A percentile compares a stretch with the other conserved stretches of the same genome.
These are phyloP conservation scores for Azorinus chamasolen DNA, from an alignment of 2,888 invertebrate genomes.

Conservation along the genomic window DNA sequence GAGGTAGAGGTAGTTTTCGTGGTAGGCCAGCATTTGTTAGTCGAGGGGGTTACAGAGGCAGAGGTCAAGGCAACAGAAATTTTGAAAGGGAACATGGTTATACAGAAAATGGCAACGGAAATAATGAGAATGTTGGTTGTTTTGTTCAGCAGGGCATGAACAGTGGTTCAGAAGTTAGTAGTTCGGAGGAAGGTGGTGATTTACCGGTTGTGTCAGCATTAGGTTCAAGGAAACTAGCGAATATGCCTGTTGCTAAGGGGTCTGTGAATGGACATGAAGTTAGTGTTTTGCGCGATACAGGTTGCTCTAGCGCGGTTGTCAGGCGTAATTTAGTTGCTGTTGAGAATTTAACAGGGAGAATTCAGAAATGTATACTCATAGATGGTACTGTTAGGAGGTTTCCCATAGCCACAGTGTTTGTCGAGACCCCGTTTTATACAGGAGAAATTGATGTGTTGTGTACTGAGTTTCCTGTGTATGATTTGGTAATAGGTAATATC, in stretches of 20 bases:
- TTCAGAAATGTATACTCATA: neutral
- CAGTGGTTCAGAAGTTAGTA: too few relatives aligned
- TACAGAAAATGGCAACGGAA: too few relatives aligned
- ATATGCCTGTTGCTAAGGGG: neutral
- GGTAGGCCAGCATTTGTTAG: too few relatives aligned
- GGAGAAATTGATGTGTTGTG: conserved; percentile 32
- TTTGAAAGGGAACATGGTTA: too few relatives aligned
- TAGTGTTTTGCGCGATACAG: conserved; percentile 6
- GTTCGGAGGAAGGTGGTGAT: too few relatives aligned
- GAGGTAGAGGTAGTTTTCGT: too few relatives aligned
- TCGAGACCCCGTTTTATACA: conserved; percentile 43
- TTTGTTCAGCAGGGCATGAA: too few relatives aligned
- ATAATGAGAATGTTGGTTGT: too few relatives aligned
- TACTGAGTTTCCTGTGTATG: conserved; percentile 10
- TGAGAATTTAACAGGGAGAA: neutral
- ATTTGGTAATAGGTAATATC: conserved; percentile 9
- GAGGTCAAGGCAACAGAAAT: too few relatives aligned
- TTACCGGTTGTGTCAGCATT: neutral
- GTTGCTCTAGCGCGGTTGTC: conserved; percentile 2
- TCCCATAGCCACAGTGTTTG: conserved; percentile 19
- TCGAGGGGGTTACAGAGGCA: too few relatives aligned
- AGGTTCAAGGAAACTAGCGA: neutral
- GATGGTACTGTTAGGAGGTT: neutral
- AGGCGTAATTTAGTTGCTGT: neutral
- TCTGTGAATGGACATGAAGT: neutral